A percentile compares a stretch with the other conserved stretches of the same genome.
Evolutionary conservation across 2,888 invertebrate genomes (phyloP).

Genomic region (Orgyia antiqua): DNA sequence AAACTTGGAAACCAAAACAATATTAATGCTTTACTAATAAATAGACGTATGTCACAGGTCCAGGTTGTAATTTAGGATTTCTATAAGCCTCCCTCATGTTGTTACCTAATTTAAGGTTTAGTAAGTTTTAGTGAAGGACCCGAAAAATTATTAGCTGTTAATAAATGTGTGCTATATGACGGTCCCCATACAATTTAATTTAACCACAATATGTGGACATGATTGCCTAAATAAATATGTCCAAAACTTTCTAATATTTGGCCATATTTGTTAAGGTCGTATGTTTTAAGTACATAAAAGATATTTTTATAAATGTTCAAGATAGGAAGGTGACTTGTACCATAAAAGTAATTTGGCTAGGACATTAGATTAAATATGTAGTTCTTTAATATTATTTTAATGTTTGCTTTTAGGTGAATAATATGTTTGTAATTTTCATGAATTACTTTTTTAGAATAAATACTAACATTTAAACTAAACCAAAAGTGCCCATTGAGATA

Average conservation of each 20-base stretch:
- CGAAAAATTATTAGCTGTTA: constrained; percentile 58
- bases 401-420: constrained; percentile 71
- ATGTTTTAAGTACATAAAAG: constrained; percentile 69
- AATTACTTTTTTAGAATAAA: constrained; percentile 72
- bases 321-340: constrained; percentile 61
- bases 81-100: constrained; percentile 59
- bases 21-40: constrained; percentile 54
- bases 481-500: constrained; percentile 80
- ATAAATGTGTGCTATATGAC: constrained; percentile 67
- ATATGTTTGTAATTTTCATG: constrained; percentile 75
- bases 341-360: constrained; percentile 68
- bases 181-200: constrained; percentile 51
- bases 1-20: constrained; percentile 48
- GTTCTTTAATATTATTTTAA: constrained; percentile 71
- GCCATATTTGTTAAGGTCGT: constrained; percentile 47
- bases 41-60: constrained; percentile 67
- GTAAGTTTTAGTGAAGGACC: constrained; percentile 53
- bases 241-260: constrained; percentile 12
- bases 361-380: constrained; percentile 72
- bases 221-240: constrained; percentile 47
- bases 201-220: constrained; percentile 41
- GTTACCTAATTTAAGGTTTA: constrained; percentile 69
- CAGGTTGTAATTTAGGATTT: constrained; percentile 71
- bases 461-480: constrained; percentile 77
- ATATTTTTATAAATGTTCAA: constrained; percentile 77